Base-by-base conservation (phyloP, 2,113 vertebrate species). In the Argyrosomus japonicus region DNA sequence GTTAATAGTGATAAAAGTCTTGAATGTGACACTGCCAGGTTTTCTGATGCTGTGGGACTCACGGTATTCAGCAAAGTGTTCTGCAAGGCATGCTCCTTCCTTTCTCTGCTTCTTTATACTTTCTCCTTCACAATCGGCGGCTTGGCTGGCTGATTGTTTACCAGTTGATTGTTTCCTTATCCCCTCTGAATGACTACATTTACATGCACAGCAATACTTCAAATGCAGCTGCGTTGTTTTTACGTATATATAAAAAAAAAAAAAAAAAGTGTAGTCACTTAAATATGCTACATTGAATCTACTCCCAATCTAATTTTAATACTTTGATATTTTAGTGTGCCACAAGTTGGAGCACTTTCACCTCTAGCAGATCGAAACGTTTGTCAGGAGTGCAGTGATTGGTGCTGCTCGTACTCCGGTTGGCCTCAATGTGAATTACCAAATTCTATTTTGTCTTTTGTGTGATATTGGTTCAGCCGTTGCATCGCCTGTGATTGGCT, bases 11-110 rank as follows among this genome's bases (percentile, higher is more conserved):
- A 45, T 75, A n/a, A 81, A 77, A 71, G 71, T 79, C 51, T 40
- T 86, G 47, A 87, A 14, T 84, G 75, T 64, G 74, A 88, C 81
- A 73, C 84, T 88, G 82, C 79, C 88, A 92, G 89, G 92, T 93
- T 90, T 90, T 92, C 91, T 88, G 87, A 89, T 90, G 86, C 92
- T 76, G 90, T 91, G 84, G 57, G 57, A 87, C 78, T 87, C 82
- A 27, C 63, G 80, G 83, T 78, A 87, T 83, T 91, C 87, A 85
- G 88, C 81, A 82, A 79, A 81, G 81, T 87, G 84, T 82, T 85
- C 61, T 87, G 87, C 87, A 85, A 90, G 89, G 92, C 93, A 93
- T 92, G 91, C 87, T 69, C 85, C 78, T 86, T 10, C 79, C 77
- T 87, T 51, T 83, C 75, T 92, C 73, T 84, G 83, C 86, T 89